Conservation (phyloP, 2,113 vertebrate species). For the Poicephalus meyeri region DNA sequence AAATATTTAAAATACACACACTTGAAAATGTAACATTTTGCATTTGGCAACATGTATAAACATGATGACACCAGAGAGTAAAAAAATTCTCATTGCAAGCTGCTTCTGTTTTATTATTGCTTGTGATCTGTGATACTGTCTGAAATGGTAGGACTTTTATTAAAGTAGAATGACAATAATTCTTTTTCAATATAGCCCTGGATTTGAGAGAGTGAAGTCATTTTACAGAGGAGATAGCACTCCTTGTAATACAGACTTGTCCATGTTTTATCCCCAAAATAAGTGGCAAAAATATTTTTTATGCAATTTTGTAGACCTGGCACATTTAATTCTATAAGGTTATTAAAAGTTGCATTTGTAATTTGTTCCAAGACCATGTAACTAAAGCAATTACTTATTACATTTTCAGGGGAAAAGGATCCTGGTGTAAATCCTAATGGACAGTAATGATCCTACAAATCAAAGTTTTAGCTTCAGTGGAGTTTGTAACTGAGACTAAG, state of each 20-base stretch:
- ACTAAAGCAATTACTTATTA: background rate
- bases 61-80: background rate
- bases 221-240: background rate
- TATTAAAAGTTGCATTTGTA: background rate
- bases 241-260: background rate
- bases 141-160: background rate
- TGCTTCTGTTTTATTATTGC: background rate
- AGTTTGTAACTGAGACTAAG: slow-evolving; percentile 20
- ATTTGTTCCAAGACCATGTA: background rate
- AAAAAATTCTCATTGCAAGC: background rate
- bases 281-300: background rate
- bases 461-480: slow-evolving; percentile 21
- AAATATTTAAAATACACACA: slow-evolving; percentile 12
- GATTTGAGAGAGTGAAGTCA: background rate
- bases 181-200: background rate
- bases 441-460: slow-evolving; percentile 1
- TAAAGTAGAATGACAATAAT: background rate
- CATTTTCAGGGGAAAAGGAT: background rate
- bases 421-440: background rate
- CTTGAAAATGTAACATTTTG: background rate
- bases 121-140: background rate
- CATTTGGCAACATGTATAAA: background rate
- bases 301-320: background rate
- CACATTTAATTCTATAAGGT: background rate
- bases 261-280: background rate